These are phyloP conservation scores for Meganola albula DNA, from an alignment of 2,888 invertebrate species.

Conservation along the genomic window DNA sequence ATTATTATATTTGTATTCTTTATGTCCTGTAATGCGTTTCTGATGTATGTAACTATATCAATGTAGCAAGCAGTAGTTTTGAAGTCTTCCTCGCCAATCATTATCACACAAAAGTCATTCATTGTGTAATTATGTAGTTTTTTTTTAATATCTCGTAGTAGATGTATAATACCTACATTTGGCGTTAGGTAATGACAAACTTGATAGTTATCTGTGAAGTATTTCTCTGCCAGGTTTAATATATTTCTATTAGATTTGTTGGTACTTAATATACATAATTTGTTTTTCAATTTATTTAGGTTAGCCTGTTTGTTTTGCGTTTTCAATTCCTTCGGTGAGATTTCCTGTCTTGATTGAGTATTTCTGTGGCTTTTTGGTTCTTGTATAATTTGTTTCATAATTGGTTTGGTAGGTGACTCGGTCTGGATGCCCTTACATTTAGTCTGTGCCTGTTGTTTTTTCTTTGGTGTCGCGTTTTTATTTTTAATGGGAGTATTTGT, in stretches of 20 bases:
- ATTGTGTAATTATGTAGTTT: neutral
- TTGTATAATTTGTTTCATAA: too few relatives aligned
- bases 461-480: conserved; percentile 2
- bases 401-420: too few relatives aligned
- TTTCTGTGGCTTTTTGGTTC: too few relatives aligned
- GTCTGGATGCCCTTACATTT: conserved; percentile 1
- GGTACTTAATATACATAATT: neutral
- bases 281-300: conserved; percentile 1
- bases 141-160: neutral
- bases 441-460: neutral
- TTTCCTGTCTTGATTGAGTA: neutral
- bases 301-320: conserved; percentile 1
- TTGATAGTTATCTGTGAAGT: neutral
- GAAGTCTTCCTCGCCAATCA: conserved; percentile 2
- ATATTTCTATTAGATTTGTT: neutral
- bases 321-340: neutral
- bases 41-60: neutral
- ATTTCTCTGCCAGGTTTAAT: neutral
- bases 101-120: neutral
- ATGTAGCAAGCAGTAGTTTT: neutral
- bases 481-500: conserved; percentile 1
- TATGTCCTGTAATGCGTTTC: neutral
- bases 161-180: conserved; percentile 4
- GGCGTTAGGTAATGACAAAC: conserved; percentile 1
- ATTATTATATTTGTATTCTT: too few relatives aligned